Evolutionary conservation across 2,797 vertebrate species (phyloP).

Genomic region (Champsocephalus gunnari): DNA sequence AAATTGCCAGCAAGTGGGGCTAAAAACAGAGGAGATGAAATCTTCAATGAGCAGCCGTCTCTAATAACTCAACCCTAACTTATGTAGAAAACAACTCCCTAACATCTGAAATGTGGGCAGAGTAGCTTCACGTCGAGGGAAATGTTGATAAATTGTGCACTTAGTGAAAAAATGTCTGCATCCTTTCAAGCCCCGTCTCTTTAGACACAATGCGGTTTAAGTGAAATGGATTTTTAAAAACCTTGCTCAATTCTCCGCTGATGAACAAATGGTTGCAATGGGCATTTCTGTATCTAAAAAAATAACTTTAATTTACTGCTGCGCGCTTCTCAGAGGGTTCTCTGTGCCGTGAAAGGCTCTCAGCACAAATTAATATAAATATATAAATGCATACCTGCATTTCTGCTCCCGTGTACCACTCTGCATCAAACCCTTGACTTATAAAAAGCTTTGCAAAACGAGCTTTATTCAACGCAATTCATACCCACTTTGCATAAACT

Average conservation of each 20-base stretch:
- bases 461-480: background rate
- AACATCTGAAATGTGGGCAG: slow-evolving; percentile 29
- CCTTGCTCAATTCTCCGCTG: slow-evolving; percentile 14
- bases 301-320: slow-evolving; percentile 34
- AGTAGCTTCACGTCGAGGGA: slow-evolving; percentile 13
- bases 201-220: slow-evolving; percentile 13
- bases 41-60: background rate
- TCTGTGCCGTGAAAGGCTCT: slow-evolving; percentile 55
- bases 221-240: slow-evolving; percentile 11
- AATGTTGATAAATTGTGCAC: slow-evolving; percentile 31
- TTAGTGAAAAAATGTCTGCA: slow-evolving; percentile 28
- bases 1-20: background rate
- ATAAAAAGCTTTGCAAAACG: slow-evolving; percentile 19
- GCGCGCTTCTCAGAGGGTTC: slow-evolving; percentile 35
- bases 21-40: background rate
- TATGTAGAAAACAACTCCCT: background rate
- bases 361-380: slow-evolving; percentile 47
- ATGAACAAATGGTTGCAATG: slow-evolving; percentile 34
- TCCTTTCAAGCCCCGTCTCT: slow-evolving; percentile 34
- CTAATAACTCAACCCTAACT: background rate
- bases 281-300: slow-evolving; percentile 32
- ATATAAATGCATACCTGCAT: slow-evolving; percentile 26
- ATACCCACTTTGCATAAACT: slow-evolving; percentile 3
- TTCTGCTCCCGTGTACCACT: slow-evolving; percentile 22
- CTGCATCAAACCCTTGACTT: slow-evolving; percentile 17